These are phyloP conservation scores for Mastacembelus armatus DNA, from an alignment of 2,797 vertebrate genomes.

Conservation along the genomic window DNA sequence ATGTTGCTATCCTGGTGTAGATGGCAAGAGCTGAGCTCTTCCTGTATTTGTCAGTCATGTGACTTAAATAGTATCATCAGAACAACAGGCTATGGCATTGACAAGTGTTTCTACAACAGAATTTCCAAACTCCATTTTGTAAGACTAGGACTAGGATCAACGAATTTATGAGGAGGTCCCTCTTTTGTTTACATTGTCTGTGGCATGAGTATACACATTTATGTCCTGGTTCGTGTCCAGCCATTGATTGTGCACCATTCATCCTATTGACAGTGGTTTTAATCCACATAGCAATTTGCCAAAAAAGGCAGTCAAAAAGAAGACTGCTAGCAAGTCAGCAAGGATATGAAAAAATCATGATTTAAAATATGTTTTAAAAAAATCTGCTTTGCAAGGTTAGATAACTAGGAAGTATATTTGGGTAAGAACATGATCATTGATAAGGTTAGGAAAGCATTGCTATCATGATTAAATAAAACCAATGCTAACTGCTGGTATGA, in stretches of 20 bases:
- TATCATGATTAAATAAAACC: too few species aligned
- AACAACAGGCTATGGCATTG: background rate
- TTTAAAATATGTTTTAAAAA: background rate
- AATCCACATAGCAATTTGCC: too few species aligned
- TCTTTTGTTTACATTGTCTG: background rate
- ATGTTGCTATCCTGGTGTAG: too few species aligned
- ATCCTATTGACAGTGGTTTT: background rate
- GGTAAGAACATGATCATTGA: too few species aligned
- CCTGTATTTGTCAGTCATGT: too few species aligned
- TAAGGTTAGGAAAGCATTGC: too few species aligned
- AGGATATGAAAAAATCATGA: background rate
- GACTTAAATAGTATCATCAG: background rate
- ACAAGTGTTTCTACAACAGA: background rate
- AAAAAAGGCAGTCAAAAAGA: background rate
- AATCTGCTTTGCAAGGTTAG: background rate
- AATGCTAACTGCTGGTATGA: too few species aligned
- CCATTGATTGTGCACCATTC: background rate
- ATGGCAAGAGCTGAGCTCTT: too few species aligned
- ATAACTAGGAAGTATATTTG: too few species aligned
- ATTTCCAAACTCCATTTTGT: background rate
- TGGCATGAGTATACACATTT: too few species aligned
- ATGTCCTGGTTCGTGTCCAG: background rate
- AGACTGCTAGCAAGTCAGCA: background rate
- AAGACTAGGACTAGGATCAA: background rate
- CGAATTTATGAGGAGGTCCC: too few species aligned